These are phyloP conservation scores for Phrixothrix hirtus DNA, from an alignment of 2,888 invertebrate species.

Conservation along the genomic window DNA sequence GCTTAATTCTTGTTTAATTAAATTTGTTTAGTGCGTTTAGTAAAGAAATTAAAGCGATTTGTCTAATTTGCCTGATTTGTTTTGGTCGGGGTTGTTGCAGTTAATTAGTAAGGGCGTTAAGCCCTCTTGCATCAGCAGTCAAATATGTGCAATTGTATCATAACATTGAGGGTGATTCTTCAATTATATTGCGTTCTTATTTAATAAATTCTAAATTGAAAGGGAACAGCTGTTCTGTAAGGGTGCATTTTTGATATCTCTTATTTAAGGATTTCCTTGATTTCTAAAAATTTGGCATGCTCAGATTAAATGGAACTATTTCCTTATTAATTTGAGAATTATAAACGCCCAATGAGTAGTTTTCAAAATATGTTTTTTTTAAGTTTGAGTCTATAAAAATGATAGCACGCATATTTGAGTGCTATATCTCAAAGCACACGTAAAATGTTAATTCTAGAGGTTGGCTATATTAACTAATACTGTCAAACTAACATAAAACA, in stretches of 20 bases:
- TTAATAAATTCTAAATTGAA: conserved; percentile 27
- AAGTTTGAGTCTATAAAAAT: too few species aligned
- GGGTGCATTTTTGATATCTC: conserved; percentile 1
- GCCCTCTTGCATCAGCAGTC: conserved; percentile 7
- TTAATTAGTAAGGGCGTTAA: conserved; percentile 19
- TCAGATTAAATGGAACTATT: too few species aligned
- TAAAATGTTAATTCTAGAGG: too few species aligned
- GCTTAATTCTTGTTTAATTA: neutral
- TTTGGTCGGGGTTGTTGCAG: conserved; percentile 33
- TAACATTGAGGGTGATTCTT: conserved; percentile 23
- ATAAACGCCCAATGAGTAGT: too few species aligned
- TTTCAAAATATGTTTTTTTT: too few species aligned
- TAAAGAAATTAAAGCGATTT: conserved; percentile 6
- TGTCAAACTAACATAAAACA: too few species aligned
- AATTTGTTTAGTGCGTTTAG: neutral
- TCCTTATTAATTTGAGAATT: too few species aligned
- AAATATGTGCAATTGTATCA: conserved; percentile 24
- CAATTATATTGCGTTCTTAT: conserved; percentile 19
- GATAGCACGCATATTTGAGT: too few species aligned
- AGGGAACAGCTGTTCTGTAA: conserved; percentile 12
- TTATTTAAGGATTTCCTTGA: neutral
- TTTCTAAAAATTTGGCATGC: neutral
- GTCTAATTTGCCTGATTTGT: conserved; percentile 32
- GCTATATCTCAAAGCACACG: too few species aligned
- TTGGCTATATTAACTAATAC: too few species aligned